These are phyloP conservation scores for Nyctibius bracteatus DNA, from an alignment of 2,113 vertebrate species.

Conservation along the genomic window DNA sequence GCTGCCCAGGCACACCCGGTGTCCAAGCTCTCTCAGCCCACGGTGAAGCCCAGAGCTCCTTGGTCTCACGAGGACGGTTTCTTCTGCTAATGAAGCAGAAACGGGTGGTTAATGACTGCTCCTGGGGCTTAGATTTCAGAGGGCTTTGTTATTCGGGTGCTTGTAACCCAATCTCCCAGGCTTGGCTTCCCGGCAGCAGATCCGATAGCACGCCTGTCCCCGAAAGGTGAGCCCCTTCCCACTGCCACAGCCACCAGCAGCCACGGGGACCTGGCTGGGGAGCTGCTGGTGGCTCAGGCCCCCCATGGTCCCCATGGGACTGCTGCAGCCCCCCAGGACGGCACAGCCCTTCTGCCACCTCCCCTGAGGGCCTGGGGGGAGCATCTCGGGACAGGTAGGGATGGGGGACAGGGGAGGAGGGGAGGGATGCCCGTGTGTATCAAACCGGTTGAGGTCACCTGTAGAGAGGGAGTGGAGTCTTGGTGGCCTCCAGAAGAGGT, in stretches of 20 bases:
- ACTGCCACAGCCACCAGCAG: background rate
- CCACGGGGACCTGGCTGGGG: background rate
- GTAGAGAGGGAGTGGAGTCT: background rate
- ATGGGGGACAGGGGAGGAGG: background rate
- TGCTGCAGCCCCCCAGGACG: background rate
- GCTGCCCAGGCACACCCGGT: background rate
- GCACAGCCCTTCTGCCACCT: background rate
- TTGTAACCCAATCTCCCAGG: slow-evolving; percentile 34
- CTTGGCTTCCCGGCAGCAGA: slow-evolving; percentile 29
- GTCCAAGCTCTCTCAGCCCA: background rate
- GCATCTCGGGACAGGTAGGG: slow-evolving; percentile 25
- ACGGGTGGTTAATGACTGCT: background rate
- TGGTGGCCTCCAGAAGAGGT: background rate
- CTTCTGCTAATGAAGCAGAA: background rate
- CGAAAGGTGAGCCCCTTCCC: slow-evolving; percentile 49
- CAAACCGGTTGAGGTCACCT: background rate
- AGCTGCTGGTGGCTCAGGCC: background rate
- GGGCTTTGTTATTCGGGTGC: background rate
- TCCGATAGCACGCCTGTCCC: background rate
- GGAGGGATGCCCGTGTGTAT: fast-evolving
- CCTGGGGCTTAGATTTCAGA: slow-evolving; percentile 13
- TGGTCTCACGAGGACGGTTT: fast-evolving
- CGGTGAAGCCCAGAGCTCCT: background rate
- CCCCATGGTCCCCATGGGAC: background rate
- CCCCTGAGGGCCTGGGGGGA: background rate